Percentiles rank a stretch among this genome's conserved stretches.
phyloP scores from a whole-genome alignment of 2,888 invertebrate species.

The Thecocarcelia acutangulata region DNA sequence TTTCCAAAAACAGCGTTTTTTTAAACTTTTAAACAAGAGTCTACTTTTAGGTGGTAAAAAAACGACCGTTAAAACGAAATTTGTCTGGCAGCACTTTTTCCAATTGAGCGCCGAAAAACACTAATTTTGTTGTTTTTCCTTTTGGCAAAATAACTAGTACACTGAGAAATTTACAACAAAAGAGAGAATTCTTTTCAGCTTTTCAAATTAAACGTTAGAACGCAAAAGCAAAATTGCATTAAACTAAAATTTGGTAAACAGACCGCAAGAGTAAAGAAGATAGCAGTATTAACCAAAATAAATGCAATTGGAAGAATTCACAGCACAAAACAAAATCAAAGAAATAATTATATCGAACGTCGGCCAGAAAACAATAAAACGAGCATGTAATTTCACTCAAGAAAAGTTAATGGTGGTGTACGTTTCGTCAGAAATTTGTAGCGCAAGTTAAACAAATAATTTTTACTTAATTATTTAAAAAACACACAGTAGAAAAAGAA shows the following conservation, averaged over 20 bases:
- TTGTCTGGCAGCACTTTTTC: slow-evolving; percentile 20
- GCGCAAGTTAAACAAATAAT: slow-evolving; percentile 69
- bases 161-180: slow-evolving; percentile 1
- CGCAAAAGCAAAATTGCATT: slow-evolving; percentile 53
- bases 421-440: slow-evolving; percentile 74
- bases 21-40: too few species aligned
- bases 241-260: background rate
- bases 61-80: too few species aligned
- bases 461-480: slow-evolving; percentile 68
- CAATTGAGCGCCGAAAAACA: background rate
- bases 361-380: slow-evolving; percentile 64
- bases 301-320: slow-evolving; percentile 61
- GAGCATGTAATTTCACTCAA: slow-evolving; percentile 73
- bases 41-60: too few species aligned
- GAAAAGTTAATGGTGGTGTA: slow-evolving; percentile 79
- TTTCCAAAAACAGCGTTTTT: too few species aligned
- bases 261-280: slow-evolving; percentile 19
- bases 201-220: slow-evolving; percentile 49
- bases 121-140: slow-evolving; percentile 13
- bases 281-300: background rate
- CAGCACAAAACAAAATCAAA: slow-evolving; percentile 55
- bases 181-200: slow-evolving; percentile 25
- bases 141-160: slow-evolving; percentile 20
- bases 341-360: slow-evolving; percentile 64
- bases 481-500: slow-evolving; percentile 42